Evolutionary conservation across 2,113 vertebrate species (phyloP).

Genomic region (Cephalopterus ornatus): DNA sequence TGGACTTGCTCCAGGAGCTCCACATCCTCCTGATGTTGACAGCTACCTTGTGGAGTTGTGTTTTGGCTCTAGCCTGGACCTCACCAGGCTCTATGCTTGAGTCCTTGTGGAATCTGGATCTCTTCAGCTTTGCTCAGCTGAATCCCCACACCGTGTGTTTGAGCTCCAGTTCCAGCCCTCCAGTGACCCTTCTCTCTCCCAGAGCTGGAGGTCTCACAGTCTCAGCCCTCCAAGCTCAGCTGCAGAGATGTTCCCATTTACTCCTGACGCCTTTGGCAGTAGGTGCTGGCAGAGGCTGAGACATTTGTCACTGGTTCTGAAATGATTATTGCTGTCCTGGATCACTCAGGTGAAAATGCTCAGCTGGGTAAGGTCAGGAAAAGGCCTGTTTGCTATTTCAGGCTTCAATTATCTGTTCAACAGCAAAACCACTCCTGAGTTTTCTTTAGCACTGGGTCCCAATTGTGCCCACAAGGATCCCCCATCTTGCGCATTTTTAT

Average conservation of each 20-base stretch:
- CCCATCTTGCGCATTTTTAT: not conserved
- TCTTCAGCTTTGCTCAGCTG: not conserved
- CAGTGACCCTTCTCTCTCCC: not conserved
- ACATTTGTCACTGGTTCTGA: not conserved
- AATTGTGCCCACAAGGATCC: not conserved
- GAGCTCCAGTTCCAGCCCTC: not conserved
- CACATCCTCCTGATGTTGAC: not conserved
- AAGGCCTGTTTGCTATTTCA: not conserved
- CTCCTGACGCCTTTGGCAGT: not conserved
- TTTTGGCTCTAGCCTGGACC: not conserved
- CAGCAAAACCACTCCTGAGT: not conserved
- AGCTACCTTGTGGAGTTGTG: not conserved
- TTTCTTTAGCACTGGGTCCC: not conserved
- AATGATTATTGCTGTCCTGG: not conserved
- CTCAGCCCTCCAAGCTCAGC: rapidly evolving
- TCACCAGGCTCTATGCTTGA: not conserved
- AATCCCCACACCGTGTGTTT: not conserved
- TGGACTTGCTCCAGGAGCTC: not conserved
- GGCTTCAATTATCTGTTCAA: not conserved
- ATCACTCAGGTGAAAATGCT: rapidly evolving
- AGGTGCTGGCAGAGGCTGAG: not conserved
- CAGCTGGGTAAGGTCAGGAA: not conserved
- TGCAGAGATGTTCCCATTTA: not conserved
- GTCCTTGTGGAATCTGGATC: not conserved
- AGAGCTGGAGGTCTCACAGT: not conserved